phyloP scores from a whole-genome alignment of 2,797 vertebrate genomes.

The Sebastolobus alascanus region DNA sequence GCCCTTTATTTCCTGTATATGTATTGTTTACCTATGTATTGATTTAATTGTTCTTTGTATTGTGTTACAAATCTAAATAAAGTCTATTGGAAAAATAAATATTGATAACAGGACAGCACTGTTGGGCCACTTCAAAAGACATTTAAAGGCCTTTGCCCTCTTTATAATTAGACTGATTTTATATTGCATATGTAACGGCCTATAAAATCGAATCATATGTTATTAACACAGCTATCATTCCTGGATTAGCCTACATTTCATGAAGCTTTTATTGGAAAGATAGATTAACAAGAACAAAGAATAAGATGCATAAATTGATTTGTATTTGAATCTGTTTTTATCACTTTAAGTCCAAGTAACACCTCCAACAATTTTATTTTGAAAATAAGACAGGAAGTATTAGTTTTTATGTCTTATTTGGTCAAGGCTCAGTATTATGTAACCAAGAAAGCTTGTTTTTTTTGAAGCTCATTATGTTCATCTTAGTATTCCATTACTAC shows the following conservation, averaged over 20 bases:
- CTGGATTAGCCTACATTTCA: no score
- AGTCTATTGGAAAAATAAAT: no score
- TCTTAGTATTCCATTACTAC: background rate
- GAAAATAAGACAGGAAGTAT: constrained; percentile 28
- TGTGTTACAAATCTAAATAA: no score
- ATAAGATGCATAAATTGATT: no score
- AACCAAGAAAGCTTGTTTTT: background rate
- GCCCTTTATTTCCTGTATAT: no score
- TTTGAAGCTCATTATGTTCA: background rate
- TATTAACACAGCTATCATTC: background rate
- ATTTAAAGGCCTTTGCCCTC: background rate
- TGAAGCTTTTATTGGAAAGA: no score
- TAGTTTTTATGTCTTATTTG: accelerated
- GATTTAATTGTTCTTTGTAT: no score
- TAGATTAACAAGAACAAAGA: no score
- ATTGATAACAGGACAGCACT: background rate
- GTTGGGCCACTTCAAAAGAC: background rate
- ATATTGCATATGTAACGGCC: background rate
- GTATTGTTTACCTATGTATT: no score
- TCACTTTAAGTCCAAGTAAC: background rate
- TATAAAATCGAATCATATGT: background rate
- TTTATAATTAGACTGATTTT: background rate
- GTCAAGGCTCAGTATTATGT: background rate
- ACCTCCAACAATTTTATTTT: constrained; percentile 14
- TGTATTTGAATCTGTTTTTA: background rate